phyloP scores from a whole-genome alignment of 1,140 invertebrate genomes.

The Drosophila pachea region DNA sequence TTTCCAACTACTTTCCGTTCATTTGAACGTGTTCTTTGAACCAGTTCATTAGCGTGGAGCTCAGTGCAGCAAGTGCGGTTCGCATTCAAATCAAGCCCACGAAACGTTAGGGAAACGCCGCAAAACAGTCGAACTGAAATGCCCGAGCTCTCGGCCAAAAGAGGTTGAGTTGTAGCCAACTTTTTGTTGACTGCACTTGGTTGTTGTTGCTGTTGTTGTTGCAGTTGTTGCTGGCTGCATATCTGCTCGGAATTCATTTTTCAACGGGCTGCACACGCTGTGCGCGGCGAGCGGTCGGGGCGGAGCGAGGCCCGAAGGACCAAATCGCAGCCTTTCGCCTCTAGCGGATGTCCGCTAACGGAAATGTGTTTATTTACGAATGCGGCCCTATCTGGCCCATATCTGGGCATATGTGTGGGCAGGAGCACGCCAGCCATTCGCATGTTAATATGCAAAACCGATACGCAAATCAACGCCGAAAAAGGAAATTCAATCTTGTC shows the following conservation, averaged over 20 bases:
- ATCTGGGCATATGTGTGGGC: neutral
- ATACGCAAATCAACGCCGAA: constrained; percentile 66
- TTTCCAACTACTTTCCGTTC: too few relatives aligned
- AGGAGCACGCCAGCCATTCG: constrained; percentile 19
- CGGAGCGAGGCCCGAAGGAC: neutral
- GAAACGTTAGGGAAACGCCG: neutral
- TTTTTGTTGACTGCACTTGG: constrained; percentile 6
- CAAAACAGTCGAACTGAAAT: neutral
- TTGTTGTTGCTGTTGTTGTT: constrained; percentile 11
- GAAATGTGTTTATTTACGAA: constrained; percentile 16
- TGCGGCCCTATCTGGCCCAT: neutral
- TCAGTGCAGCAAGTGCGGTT: neutral
- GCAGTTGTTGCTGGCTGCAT: too few relatives aligned
- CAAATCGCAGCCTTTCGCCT: constrained; percentile 13
- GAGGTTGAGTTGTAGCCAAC: constrained; percentile 16
- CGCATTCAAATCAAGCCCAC: neutral
- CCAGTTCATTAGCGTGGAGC: too few relatives aligned
- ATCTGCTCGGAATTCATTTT: constrained; percentile 66
- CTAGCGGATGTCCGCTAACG: constrained; percentile 53
- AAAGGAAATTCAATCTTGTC: constrained; percentile 10
- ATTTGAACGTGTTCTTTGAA: too few relatives aligned
- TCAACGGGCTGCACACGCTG: constrained; percentile 55
- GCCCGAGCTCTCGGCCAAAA: constrained; percentile 4
- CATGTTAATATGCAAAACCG: constrained; percentile 64
- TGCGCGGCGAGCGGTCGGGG: neutral